A percentile compares a stretch with the other conserved stretches of the same genome.
These are phyloP conservation scores for Ceratitis capitata DNA, from an alignment of 1,140 invertebrate species.

Conservation along the genomic window DNA sequence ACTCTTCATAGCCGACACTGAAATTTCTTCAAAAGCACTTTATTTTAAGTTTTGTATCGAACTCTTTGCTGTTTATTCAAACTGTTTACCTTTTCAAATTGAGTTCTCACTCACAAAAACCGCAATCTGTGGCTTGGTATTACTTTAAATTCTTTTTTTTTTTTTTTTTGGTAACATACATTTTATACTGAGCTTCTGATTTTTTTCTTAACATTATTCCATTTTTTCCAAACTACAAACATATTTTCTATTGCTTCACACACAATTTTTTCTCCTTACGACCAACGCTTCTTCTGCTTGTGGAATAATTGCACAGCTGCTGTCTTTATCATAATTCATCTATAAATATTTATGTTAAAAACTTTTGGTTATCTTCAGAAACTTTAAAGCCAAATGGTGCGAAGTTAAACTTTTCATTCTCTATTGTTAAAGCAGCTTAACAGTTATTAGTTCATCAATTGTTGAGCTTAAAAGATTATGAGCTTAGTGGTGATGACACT, in stretches of 20 bases:
- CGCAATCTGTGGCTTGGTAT: background rate
- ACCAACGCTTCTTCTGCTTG: too few relatives aligned
- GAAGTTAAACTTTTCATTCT: background rate
- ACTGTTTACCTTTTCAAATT: too few relatives aligned
- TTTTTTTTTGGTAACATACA: background rate
- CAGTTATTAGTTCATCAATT: conserved; percentile 34
- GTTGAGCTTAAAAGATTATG: conserved; percentile 20
- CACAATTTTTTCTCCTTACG: background rate
- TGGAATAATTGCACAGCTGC: background rate
- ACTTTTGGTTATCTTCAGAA: conserved; percentile 1
- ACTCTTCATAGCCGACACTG: background rate
- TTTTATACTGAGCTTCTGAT: background rate
- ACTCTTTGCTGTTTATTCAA: too few relatives aligned
- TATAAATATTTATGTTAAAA: conserved; percentile 35
- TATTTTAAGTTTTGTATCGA: background rate
- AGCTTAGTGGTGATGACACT: background rate
- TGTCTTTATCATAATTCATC: conserved; percentile 26
- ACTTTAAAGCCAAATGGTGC: conserved; percentile 36
- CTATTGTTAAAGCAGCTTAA: conserved; percentile 17
- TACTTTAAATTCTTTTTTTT: background rate
- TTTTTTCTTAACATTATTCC: background rate
- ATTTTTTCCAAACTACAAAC: background rate
- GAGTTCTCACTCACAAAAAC: too few relatives aligned
- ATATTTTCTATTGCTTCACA: background rate
- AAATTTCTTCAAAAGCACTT: background rate